phyloP scores from a whole-genome alignment of 1,140 invertebrate species.

The Drosophila dunni region DNA sequence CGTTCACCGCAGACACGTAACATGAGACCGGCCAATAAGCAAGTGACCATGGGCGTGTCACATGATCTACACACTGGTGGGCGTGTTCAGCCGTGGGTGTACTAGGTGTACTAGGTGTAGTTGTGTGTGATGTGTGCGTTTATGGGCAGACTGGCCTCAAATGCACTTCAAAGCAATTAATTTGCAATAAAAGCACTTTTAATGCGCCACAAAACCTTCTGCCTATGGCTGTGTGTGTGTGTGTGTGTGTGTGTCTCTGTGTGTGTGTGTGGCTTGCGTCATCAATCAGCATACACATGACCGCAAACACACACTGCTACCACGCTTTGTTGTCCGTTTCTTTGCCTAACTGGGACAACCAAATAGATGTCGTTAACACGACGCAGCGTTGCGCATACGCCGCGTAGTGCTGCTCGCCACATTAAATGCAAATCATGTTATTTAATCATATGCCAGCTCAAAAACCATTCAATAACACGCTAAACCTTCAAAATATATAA shows the following conservation, averaged over 20 bases:
- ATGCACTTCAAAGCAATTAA: slow-evolving; percentile 79
- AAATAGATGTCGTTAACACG: slow-evolving; percentile 18
- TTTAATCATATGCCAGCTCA: not conserved
- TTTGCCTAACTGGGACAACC: slow-evolving; percentile 32
- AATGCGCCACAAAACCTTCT: slow-evolving; percentile 35
- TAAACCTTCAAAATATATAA: too few relatives aligned
- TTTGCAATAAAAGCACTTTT: slow-evolving; percentile 79
- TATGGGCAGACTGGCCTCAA: slow-evolving; percentile 42
- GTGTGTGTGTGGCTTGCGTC: slow-evolving; percentile 47
- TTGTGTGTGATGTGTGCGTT: slow-evolving; percentile 19
- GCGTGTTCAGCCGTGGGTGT: not conserved
- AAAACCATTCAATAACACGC: not conserved
- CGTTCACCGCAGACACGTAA: slow-evolving; percentile 38
- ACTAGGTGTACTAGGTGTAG: not conserved
- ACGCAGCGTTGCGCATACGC: slow-evolving; percentile 43
- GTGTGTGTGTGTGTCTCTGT: slow-evolving; percentile 6
- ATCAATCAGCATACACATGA: slow-evolving; percentile 49
- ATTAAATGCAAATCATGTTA: slow-evolving; percentile 31
- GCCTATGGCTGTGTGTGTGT: slow-evolving; percentile 8
- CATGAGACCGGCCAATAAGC: slow-evolving; percentile 30
- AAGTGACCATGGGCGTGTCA: slow-evolving; percentile 59
- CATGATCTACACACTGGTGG: slow-evolving; percentile 46
- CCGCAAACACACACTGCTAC: slow-evolving; percentile 1
- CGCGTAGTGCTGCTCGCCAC: slow-evolving; percentile 8
- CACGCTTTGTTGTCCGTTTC: slow-evolving; percentile 2